Percentiles rank a stretch among this genome's conserved stretches.
Conservation (phyloP, 1,140 invertebrate genomes). For the Pogonognathellus flavescens region DNA sequence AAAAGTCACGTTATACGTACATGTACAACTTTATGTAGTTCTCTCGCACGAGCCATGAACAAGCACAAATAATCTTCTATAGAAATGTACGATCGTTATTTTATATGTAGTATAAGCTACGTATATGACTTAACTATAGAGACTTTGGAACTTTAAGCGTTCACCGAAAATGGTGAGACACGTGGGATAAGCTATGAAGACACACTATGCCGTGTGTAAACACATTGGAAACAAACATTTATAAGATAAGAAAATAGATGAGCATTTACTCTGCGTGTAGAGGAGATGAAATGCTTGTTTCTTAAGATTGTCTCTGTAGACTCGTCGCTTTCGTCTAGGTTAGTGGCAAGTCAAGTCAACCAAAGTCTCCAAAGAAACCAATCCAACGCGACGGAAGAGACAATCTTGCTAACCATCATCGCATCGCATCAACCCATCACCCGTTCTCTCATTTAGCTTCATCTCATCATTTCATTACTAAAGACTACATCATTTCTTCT, state of each 20-base stretch:
- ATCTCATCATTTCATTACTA: conserved; percentile 32
- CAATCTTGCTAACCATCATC: not conserved
- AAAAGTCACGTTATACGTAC: too few relatives aligned
- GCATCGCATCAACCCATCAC: not conserved
- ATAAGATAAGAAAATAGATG: conserved; percentile 25
- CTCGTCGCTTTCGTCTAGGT: conserved; percentile 24
- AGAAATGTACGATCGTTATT: too few relatives aligned
- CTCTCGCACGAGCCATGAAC: too few relatives aligned
- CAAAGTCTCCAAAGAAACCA: not conserved
- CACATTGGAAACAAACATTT: conserved; percentile 1
- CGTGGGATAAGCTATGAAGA: not conserved
- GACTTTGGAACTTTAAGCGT: not conserved
- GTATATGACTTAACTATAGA: too few relatives aligned
- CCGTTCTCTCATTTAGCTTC: conserved; percentile 23
- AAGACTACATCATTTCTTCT: conserved; percentile 5
- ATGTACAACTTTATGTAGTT: too few relatives aligned
- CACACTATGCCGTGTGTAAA: not conserved
- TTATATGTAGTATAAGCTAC: too few relatives aligned
- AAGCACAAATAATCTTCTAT: too few relatives aligned
- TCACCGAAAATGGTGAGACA: not conserved
- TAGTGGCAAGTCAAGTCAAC: not conserved
- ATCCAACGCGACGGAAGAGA: not conserved
- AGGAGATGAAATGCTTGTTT: conserved; percentile 41
- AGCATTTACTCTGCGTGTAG: conserved; percentile 7
- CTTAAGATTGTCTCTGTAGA: conserved; percentile 7